phyloP scores from a whole-genome alignment of 2,113 vertebrate genomes.

The Vimba vimba region DNA sequence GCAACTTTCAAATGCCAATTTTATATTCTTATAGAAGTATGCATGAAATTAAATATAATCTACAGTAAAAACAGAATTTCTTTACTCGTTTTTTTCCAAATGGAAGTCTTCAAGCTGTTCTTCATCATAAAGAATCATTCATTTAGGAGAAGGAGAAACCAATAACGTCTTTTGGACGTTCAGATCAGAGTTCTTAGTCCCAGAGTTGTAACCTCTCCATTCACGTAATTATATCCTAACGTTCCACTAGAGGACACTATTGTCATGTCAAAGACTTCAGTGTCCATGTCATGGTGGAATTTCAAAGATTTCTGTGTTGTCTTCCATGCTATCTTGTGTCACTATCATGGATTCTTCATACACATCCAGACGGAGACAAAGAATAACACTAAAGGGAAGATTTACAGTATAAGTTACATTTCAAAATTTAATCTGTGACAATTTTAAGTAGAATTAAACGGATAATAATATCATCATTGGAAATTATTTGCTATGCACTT shows the following conservation, averaged over 20 bases:
- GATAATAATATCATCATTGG: neutral
- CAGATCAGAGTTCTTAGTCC: neutral
- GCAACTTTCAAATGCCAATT: neutral
- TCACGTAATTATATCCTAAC: neutral
- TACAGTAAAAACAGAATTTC: neutral
- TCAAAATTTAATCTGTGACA: neutral
- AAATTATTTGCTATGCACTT: neutral
- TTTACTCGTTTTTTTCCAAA: neutral
- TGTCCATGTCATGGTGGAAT: constrained; percentile 29
- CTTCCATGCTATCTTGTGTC: constrained; percentile 20
- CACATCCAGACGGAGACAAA: constrained; percentile 49
- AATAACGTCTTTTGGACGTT: neutral
- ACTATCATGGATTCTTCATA: constrained; percentile 47
- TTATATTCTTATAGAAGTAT: neutral
- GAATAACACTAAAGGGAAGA: constrained; percentile 26
- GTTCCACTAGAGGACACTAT: constrained; percentile 9
- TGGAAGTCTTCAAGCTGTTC: neutral
- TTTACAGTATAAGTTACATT: neutral
- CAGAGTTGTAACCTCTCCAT: neutral
- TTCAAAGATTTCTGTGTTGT: constrained; percentile 18
- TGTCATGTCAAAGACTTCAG: neutral
- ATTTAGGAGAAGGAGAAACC: neutral
- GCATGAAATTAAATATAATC: neutral
- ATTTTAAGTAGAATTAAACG: neutral
- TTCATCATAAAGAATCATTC: neutral